Base-by-base conservation (phyloP, 2,797 vertebrate genomes). In the Pseudochirops corinnae region DNA sequence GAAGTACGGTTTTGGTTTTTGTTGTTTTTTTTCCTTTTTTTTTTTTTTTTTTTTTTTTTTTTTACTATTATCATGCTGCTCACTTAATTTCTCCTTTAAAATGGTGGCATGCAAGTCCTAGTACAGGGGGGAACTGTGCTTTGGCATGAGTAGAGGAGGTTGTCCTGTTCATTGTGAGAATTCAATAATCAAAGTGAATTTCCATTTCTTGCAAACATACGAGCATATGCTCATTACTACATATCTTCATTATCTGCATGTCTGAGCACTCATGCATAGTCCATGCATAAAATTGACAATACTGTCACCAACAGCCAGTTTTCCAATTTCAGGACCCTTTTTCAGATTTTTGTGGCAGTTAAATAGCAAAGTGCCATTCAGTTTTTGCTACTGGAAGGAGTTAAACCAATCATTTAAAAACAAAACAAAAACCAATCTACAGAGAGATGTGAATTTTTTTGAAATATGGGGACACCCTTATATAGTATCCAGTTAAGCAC, bases 91-190 rank as follows among this genome's bases (percentile, higher is more conserved):
- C 39, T 82, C 18, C 67, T 24, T 82, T 46, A 82, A 82, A 21
- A 39, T n/a, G 21, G 74, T 82, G 18, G 18, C 39, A 55, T 10
- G 11, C 2, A 29, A 96, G 92, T 13, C 24, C 92, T 29, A 56
- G 82, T 92, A 2, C 52, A 57, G 28, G 28, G 57, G 92, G 95
- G 62, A 7, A 33, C 31, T 0, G 5, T 31, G 95, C 94, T 96
- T 93, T 93, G 96, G 94, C 90, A 95, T 31, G 62, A 94, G 95
- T 91, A 92, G 91, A 93, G 97, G 93, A n/a, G n/a, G 87, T 90
- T 5, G 91, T 56, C 2, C 9, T 33, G 33, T 91, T 97, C 21
- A 18, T 26, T 87, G 39, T 87, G 39, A 50, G 74, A 87, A 39
- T 87, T 9, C 74, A 39, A 46, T 87, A 50, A 87, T 28, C 46